Percentiles rank a stretch among this genome's conserved stretches.
phyloP scores from a whole-genome alignment of 2,797 vertebrate genomes.

The Darevskia mixta region DNA sequence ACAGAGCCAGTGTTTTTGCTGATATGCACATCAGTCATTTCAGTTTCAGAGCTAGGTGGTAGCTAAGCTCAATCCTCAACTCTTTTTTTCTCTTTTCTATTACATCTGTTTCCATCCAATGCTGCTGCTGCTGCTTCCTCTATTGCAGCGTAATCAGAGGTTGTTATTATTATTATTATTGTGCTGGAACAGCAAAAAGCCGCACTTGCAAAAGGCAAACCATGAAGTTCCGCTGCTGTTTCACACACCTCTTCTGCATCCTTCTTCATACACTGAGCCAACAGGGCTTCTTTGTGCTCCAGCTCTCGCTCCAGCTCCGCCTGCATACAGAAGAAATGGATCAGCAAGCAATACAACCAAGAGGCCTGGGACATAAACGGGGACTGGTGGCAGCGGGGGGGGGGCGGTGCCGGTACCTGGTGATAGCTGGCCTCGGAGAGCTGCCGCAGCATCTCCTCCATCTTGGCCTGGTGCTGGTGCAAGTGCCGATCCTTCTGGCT shows the following conservation, averaged over 20 bases:
- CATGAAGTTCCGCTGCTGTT: neutral
- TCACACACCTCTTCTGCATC: slow-evolving; percentile 86
- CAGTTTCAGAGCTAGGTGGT: neutral
- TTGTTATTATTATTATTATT: too few relatives aligned
- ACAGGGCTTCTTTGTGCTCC: slow-evolving; percentile 85
- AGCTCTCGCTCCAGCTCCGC: slow-evolving; percentile 87
- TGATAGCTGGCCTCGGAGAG: slow-evolving; percentile 87
- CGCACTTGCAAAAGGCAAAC: neutral
- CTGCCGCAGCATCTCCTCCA: slow-evolving; percentile 89
- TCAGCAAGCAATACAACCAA: neutral
- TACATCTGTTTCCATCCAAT: neutral
- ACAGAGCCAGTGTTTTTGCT: neutral
- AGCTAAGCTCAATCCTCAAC: neutral
- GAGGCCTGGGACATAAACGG: neutral
- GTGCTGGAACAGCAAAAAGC: neutral
- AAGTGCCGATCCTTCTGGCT: slow-evolving; percentile 92
- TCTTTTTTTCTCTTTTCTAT: too few relatives aligned
- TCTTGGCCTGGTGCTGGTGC: slow-evolving; percentile 90
- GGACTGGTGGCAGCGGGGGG: neutral
- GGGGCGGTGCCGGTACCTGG: slow-evolving; percentile 77
- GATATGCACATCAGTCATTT: neutral
- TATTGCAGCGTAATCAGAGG: neutral
- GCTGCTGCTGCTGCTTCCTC: too few relatives aligned
- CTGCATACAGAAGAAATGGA: slow-evolving; percentile 70
- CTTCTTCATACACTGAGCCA: slow-evolving; percentile 86